A percentile compares a stretch with the other conserved stretches of the same genome.
phyloP scores from a whole-genome alignment of 2,797 vertebrate genomes.

The Periparus ater region DNA sequence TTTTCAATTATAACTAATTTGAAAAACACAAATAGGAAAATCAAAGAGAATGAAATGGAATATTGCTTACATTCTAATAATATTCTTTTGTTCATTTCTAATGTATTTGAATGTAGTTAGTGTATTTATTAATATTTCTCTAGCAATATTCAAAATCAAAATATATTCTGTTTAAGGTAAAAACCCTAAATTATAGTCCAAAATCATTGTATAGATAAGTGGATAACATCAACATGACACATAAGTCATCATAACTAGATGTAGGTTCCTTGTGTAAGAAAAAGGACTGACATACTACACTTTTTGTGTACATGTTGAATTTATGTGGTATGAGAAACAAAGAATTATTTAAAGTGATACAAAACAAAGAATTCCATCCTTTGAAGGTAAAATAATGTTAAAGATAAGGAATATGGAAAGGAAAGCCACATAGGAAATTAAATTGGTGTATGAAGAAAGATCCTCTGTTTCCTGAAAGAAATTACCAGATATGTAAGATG shows the following conservation, averaged over 20 bases:
- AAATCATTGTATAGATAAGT: not conserved
- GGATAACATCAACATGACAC: not conserved
- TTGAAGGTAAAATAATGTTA: not conserved
- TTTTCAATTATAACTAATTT: not conserved
- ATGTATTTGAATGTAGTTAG: not conserved
- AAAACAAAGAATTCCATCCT: not conserved
- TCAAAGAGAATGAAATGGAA: not conserved
- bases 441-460: not conserved
- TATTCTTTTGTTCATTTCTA: not conserved
- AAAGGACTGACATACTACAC: not conserved
- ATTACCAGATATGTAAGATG: not conserved
- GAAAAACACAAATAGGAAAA: not conserved
- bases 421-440: not conserved
- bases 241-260: not conserved
- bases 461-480: not conserved
- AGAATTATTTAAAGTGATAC: not conserved
- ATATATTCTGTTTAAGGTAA: not conserved
- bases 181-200: not conserved
- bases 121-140: not conserved
- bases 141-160: not conserved
- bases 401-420: not conserved
- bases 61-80: not conserved
- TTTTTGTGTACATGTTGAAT: not conserved
- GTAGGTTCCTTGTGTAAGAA: not conserved
- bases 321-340: not conserved